Evolutionary conservation across 2,113 vertebrate species (phyloP), one percentile per base, ranked within the genome.

Genomic region (Ciconia stormi): DNA sequence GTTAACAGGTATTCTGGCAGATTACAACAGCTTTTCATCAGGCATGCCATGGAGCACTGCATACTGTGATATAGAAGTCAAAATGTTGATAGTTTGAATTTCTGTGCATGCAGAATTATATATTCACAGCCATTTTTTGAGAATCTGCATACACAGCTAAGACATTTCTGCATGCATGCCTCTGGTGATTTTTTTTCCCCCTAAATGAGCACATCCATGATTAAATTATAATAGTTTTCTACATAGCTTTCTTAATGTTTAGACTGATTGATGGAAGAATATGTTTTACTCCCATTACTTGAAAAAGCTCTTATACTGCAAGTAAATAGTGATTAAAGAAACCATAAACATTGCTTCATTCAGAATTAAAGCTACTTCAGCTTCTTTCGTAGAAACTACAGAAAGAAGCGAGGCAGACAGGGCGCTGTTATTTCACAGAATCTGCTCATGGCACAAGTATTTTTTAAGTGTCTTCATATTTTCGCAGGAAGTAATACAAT

Each of bases 281-380:
- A 80, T 69, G 36, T 67, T 93, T 95, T 94, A 87, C 40, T 89
- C 69, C 27, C 30, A 53, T 95, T 89, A 93, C 77, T 89, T 78
- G 34, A 91, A 84, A 95, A 91, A 95, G 55, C 73, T 82, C 77
- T 95, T 72, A 89, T 93, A 82, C n/a, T 91, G 77, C 71, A 96
- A 91, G 93, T 91, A 97, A 97, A 96, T 71, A 91, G 81, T 93
- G 87, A 94, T 96, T 96, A 95, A 93, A 94, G 87, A 74, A 93
- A 84, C 32, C 16, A 90, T 82, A 94, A 96, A 88, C 87, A 96
- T 44, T 84, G 47, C 77, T 94, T 74, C 59, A 63, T 46, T 73
- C 80, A 74, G 53, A 92, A 84, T 78, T 92, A 87, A 91, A 92
- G 50, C 59, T 47, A 86, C 77, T 92, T 89, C 89, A 96, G 80